Conservation (phyloP, 2,888 invertebrate genomes). For the Acanthosoma haemorrhoidale region DNA sequence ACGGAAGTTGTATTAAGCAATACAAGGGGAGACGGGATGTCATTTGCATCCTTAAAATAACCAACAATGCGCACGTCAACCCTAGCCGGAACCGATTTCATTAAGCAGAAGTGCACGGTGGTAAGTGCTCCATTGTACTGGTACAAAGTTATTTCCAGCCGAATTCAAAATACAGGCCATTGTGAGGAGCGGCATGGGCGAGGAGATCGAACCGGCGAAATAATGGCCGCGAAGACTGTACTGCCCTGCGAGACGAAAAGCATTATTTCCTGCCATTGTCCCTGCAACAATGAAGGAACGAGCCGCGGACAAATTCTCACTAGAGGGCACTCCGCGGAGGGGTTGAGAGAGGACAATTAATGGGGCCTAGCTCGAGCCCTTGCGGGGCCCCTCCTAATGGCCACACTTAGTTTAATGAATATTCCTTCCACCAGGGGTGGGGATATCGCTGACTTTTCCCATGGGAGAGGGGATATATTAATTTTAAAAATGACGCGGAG, state of each 20-base stretch:
- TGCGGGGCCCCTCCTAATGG: not conserved
- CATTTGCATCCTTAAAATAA: no score
- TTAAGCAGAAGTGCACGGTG: no score
- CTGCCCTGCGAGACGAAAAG: not conserved
- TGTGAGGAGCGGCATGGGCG: no score
- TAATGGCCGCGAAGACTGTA: not conserved
- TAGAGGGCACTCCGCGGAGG: not conserved
- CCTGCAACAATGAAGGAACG: not conserved
- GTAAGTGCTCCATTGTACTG: no score
- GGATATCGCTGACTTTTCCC: not conserved
- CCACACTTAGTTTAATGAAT: constrained; percentile 2
- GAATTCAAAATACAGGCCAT: no score
- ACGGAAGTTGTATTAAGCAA: no score
- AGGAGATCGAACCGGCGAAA: no score
- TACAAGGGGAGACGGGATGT: no score
- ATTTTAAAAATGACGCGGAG: not conserved
- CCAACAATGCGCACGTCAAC: no score
- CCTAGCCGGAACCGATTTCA: no score
- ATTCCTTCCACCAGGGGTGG: not conserved
- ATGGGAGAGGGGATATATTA: not conserved
- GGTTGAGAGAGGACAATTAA: constrained; percentile 1
- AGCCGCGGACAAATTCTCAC: not conserved
- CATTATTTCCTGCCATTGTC: constrained; percentile 7
- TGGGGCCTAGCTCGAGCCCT: not conserved
- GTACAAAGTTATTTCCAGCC: no score